Evolutionary conservation across 2,888 invertebrate species (phyloP), one percentile per base, ranked within the genome.

Genomic region (Leptinotarsa peninsularis): DNA sequence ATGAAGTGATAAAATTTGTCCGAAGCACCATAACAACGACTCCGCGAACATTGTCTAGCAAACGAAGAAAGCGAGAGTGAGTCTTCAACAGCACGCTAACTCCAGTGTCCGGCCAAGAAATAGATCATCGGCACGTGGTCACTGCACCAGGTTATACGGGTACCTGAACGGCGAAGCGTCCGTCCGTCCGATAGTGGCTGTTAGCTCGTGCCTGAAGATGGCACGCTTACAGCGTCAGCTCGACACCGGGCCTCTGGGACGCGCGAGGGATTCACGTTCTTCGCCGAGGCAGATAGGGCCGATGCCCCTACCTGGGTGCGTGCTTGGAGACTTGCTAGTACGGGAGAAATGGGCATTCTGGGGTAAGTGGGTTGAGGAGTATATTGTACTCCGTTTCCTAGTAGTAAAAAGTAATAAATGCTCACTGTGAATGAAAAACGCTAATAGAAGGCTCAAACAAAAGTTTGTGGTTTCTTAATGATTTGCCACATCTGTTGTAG

Each of bases 41-140:
- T 5, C 18, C 5, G 60, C 21, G 18, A 23, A 58, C 58, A 21
- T 58, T 21, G 23, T 23, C 21, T 18, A 18, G 58, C 14, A 27
- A 27, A 27, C 21, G 23, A 7, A 60, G 60, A 60, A 60, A 60
- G 60, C 60, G 60, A 60, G 21, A 27, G 60, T 27, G 23, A 10
- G 18, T 58, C 58, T 3, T 43, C 43, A 63, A 63, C 17, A 63
- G 27, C n/a, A 27, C 63, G 17, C n/a, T 2, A 43, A 15, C 33
- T 63, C 63, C n/a, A 10, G 33, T 43, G 63, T 63, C 63, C 33
- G 66, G 66, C 67, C 58, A 60, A 66, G 74, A 69, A 74, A 66
- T 71, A 56, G 69, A 69, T 74, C 70, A 66, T 75, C 75, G 80
- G 81, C 81, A 79, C 81, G 81, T 81, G 81, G 79, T 80, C 74